Evolutionary conservation across 2,888 invertebrate species (phyloP).

Genomic region (Machimus atricapillus): DNA sequence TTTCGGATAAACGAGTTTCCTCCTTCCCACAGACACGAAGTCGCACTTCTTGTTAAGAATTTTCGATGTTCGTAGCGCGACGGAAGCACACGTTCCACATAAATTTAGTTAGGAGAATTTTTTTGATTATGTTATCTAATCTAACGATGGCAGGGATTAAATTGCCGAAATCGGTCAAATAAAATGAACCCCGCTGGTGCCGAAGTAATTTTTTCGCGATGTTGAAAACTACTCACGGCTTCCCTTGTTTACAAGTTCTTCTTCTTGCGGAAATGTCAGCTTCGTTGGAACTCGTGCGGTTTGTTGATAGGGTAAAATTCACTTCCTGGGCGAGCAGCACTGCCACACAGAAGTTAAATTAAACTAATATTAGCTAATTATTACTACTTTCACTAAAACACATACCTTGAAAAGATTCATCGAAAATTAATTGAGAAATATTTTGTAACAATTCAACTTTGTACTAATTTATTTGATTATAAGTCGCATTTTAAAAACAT

Average conservation of each 20-base stretch:
- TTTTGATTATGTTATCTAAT: constrained; percentile 3
- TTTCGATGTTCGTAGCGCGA: neutral
- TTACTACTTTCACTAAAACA: too few species aligned
- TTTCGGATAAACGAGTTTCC: neutral
- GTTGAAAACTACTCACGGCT: neutral
- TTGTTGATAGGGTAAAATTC: neutral
- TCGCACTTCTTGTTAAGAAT: neutral
- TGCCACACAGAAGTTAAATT: neutral
- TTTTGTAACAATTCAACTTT: neutral
- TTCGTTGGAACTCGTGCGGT: neutral
- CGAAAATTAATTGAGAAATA: neutral
- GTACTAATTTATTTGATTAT: neutral
- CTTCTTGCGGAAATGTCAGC: neutral
- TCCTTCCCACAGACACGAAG: neutral
- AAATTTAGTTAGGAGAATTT: neutral
- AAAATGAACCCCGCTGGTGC: neutral
- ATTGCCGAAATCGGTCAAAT: neutral
- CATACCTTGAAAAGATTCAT: too few species aligned
- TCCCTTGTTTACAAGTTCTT: constrained; percentile 15
- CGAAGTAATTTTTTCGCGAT: neutral
- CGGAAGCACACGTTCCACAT: neutral
- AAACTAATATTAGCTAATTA: neutral
- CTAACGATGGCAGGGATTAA: neutral
- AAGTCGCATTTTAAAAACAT: neutral
- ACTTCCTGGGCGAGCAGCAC: neutral